Conservation (phyloP, 2,888 invertebrate genomes). For the Molanna angustata region DNA sequence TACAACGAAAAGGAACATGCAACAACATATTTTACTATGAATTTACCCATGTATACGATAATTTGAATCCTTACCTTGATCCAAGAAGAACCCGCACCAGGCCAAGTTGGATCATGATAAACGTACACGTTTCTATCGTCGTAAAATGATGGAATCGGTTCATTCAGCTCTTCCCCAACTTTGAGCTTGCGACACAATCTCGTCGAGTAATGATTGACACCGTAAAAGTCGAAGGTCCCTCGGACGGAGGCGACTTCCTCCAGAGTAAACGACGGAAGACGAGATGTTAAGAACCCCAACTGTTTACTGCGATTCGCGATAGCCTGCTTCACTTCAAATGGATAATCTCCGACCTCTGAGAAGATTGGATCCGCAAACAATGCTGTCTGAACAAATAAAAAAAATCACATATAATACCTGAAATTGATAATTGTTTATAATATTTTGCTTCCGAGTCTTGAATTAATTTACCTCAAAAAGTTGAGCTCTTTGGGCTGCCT, state of each 20-base stretch:
- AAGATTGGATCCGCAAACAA: slow-evolving; percentile 69
- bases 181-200: too few species aligned
- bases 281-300: slow-evolving; percentile 58
- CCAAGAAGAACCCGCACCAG: slow-evolving; percentile 8
- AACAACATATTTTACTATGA: too few species aligned
- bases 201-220: slow-evolving; percentile 71
- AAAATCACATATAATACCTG: too few species aligned
- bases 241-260: slow-evolving; percentile 61
- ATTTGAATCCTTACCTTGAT: slow-evolving; percentile 13
- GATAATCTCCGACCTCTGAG: slow-evolving; percentile 62
- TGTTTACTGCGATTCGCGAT: slow-evolving; percentile 56
- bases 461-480: slow-evolving; percentile 48
- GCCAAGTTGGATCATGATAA: slow-evolving; percentile 7
- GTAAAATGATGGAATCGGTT: slow-evolving; percentile 3
- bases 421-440: too few species aligned
- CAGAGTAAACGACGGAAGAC: slow-evolving; percentile 59
- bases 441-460: too few species aligned
- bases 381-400: slow-evolving; percentile 50
- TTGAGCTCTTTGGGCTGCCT: slow-evolving; percentile 49
- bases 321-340: slow-evolving; percentile 58
- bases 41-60: too few species aligned
- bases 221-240: slow-evolving; percentile 65
- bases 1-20: too few species aligned
- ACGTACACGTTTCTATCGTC: slow-evolving; percentile 11
- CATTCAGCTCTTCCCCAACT: background rate